phyloP scores from a whole-genome alignment of 2,113 vertebrate genomes.

The Cathartes aura region DNA sequence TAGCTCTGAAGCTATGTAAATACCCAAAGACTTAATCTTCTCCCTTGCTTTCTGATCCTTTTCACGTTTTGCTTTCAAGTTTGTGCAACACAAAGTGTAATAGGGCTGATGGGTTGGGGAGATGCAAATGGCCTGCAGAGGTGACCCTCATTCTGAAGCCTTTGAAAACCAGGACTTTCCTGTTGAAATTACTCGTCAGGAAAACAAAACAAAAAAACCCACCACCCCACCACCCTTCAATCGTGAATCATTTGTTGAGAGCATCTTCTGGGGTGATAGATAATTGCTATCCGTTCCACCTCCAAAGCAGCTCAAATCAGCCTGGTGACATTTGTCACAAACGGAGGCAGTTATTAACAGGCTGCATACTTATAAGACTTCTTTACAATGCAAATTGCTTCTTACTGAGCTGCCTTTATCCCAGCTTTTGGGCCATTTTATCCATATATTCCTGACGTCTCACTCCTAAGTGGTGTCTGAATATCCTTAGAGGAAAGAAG shows the following conservation, averaged over 20 bases:
- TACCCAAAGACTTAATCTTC: neutral
- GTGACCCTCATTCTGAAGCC: neutral
- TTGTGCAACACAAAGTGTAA: neutral
- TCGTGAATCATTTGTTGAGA: neutral
- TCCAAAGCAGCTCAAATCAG: slow-evolving; percentile 49
- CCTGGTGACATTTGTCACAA: slow-evolving; percentile 60
- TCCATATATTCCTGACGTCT: neutral
- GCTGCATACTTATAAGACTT: slow-evolving; percentile 28
- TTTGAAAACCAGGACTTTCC: neutral
- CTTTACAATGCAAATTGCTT: slow-evolving; percentile 58
- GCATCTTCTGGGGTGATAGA: neutral
- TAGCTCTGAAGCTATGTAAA: neutral
- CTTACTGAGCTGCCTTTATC: neutral
- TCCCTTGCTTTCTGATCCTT: neutral
- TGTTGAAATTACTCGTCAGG: neutral
- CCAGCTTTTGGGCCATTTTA: neutral
- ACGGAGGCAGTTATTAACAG: slow-evolving; percentile 41
- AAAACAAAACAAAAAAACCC: neutral
- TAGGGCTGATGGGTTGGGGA: neutral
- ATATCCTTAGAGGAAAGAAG: neutral
- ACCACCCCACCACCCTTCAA: neutral
- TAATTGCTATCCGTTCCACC: neutral
- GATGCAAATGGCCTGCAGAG: neutral
- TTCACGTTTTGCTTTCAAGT: neutral
- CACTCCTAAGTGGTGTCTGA: neutral